phyloP scores from a whole-genome alignment of 2,113 vertebrate genomes.

The Lonchura striata region DNA sequence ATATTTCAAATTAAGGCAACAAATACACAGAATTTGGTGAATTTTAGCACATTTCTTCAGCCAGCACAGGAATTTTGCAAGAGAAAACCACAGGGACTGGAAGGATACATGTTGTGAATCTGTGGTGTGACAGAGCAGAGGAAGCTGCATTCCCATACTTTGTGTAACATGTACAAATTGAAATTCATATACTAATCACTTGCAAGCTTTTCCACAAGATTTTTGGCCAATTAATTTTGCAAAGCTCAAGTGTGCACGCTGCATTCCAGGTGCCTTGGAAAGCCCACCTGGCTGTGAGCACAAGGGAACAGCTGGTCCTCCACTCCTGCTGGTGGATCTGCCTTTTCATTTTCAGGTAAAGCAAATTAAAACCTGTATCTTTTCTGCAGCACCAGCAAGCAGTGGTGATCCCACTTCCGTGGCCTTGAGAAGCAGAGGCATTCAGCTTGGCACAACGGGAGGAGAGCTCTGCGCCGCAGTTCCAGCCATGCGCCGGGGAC shows the following conservation, averaged over 20 bases:
- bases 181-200: not conserved
- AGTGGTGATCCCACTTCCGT: not conserved
- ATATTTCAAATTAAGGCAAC: not conserved
- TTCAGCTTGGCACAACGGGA: not conserved
- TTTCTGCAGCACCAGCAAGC: not conserved
- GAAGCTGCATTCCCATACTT: not conserved
- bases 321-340: not conserved
- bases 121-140: not conserved
- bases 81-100: not conserved
- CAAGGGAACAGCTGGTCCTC: not conserved
- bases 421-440: slow-evolving; percentile 34
- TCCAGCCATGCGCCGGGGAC: not conserved
- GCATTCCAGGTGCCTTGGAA: not conserved
- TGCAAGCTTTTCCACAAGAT: not conserved
- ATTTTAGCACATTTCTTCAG: not conserved
- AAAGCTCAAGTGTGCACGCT: rapidly evolving
- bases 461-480: not conserved
- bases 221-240: not conserved
- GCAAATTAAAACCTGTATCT: not conserved
- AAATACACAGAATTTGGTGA: not conserved
- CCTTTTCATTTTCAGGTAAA: not conserved
- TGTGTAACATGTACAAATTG: not conserved
- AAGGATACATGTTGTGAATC: not conserved
- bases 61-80: rapidly evolving
- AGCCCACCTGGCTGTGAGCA: not conserved